phyloP scores from a whole-genome alignment of 64 coral and sea anemone species.

The Catalaphyllia jardinei region DNA sequence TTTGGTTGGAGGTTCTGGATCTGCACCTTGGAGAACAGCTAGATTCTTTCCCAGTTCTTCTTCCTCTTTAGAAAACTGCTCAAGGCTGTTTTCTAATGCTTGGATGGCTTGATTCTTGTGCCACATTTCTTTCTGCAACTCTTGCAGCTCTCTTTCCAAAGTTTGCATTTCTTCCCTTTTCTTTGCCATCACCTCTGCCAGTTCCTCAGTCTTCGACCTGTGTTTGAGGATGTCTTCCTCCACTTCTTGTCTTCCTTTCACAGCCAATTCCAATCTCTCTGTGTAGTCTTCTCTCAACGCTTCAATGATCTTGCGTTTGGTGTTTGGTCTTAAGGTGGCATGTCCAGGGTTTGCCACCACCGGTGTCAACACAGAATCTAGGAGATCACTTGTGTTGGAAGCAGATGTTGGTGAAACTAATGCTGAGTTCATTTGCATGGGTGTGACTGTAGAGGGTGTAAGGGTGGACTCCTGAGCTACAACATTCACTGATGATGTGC shows the following conservation, averaged over 20 bases:
- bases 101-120: constrained; percentile 24
- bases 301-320: constrained; percentile 33
- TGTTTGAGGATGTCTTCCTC: constrained; percentile 24
- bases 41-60: constrained; percentile 1
- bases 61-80: constrained; percentile 32
- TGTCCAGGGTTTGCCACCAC: constrained; percentile 13
- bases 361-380: not conserved
- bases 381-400: not conserved
- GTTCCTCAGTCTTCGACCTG: not conserved
- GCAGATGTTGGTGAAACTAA: not conserved
- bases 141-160: constrained; percentile 8
- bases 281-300: constrained; percentile 13
- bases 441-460: constrained; percentile 1
- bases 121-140: constrained; percentile 20
- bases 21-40: not conserved
- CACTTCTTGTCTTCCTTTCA: constrained; percentile 7
- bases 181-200: not conserved
- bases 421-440: not conserved
- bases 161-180: not conserved
- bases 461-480: too few relatives aligned
- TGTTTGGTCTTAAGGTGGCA: constrained; percentile 5
- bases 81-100: constrained; percentile 15
- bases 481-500: not conserved
- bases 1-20: constrained; percentile 18
- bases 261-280: constrained; percentile 21